Evolutionary conservation across 2,888 invertebrate species (phyloP).

Genomic region (Mallateleia sp.): DNA sequence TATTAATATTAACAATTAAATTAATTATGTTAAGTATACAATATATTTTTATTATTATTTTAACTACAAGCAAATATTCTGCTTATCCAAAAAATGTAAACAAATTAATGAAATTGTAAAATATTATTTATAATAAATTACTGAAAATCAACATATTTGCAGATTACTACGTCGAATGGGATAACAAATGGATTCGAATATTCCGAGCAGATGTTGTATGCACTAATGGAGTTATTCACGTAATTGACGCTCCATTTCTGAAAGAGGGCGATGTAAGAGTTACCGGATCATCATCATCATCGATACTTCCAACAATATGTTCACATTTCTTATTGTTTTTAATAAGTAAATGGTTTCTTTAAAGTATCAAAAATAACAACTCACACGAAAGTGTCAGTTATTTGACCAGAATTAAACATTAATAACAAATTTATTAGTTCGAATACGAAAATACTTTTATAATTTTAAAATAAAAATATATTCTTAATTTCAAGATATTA

Average conservation of each 20-base stretch:
- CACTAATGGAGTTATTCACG: constrained; percentile 98
- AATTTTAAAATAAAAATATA: too few species aligned
- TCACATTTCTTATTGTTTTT: background rate
- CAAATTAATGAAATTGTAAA: background rate
- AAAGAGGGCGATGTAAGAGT: constrained; percentile 95
- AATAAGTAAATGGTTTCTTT: constrained; percentile 25
- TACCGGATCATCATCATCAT: constrained; percentile 89
- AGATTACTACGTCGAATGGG: constrained; percentile 97
- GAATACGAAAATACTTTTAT: too few species aligned
- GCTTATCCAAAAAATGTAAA: too few species aligned
- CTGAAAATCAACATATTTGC: constrained; percentile 84
- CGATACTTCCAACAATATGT: background rate
- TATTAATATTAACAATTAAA: too few species aligned
- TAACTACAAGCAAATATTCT: too few species aligned
- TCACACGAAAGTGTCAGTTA: too few species aligned
- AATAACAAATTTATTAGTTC: too few species aligned
- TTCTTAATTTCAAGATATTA: too few species aligned
- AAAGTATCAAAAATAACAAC: background rate
- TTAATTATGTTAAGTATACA: too few species aligned
- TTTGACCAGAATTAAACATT: too few species aligned
- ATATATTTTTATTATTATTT: too few species aligned
- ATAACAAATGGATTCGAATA: constrained; percentile 95
- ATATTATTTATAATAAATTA: background rate
- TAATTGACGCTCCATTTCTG: constrained; percentile 96
- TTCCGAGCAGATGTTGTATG: constrained; percentile 98